phyloP scores from a whole-genome alignment of 2,113 vertebrate species.

The Microtus richardsoni region DNA sequence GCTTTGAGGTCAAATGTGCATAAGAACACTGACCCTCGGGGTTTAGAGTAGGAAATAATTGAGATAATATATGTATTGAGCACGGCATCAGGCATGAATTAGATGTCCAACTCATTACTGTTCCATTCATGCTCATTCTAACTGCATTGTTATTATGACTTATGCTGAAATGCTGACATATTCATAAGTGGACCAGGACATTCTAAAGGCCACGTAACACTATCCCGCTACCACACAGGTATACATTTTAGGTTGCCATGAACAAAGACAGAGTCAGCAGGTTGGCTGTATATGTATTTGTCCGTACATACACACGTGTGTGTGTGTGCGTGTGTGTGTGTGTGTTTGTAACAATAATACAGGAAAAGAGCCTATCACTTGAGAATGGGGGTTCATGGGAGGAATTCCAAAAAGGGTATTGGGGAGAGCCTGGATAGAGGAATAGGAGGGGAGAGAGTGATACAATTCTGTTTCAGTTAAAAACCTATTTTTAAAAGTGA shows the following conservation, averaged over 20 bases:
- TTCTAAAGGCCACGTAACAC: background rate
- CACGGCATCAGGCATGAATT: background rate
- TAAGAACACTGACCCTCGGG: background rate
- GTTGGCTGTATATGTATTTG: background rate
- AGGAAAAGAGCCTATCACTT: too few species aligned
- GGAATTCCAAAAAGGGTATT: background rate
- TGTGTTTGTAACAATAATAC: too few species aligned
- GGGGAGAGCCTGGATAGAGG: background rate
- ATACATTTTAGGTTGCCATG: background rate
- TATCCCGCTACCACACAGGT: background rate
- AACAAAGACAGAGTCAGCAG: background rate
- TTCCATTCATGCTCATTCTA: background rate
- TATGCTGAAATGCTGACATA: background rate
- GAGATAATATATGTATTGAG: background rate
- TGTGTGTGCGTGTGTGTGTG: too few species aligned
- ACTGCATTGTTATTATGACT: background rate
- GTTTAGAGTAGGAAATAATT: background rate
- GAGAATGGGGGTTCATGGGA: background rate
- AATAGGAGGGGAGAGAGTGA: too few species aligned
- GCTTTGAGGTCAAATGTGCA: background rate
- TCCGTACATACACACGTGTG: too few species aligned
- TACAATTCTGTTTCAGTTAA: background rate
- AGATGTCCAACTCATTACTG: background rate
- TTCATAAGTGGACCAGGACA: background rate
- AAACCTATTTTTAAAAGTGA: background rate